Evolutionary conservation across 2,888 invertebrate genomes (phyloP).

Genomic region (Chymomyza amoena): DNA sequence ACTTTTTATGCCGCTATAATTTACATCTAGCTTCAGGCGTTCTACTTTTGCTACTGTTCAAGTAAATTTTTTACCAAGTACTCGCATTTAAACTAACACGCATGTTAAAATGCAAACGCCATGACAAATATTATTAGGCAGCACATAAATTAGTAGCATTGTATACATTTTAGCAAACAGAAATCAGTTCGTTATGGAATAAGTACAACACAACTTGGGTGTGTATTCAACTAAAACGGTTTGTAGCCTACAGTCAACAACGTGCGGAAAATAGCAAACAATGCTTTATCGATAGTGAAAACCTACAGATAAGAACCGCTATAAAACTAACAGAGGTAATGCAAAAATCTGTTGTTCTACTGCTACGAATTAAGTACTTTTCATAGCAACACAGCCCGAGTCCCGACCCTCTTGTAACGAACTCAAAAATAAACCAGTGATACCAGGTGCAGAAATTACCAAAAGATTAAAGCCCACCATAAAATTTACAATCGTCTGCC

Average conservation of each 20-base stretch:
- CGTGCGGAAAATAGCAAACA: conserved; percentile 4
- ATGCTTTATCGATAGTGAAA: conserved; percentile 37
- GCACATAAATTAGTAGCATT: background rate
- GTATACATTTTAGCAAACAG: conserved; percentile 5
- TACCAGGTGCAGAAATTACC: conserved; percentile 21
- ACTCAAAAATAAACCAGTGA: too few species aligned
- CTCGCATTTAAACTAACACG: conserved; percentile 30
- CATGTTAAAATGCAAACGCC: conserved; percentile 41
- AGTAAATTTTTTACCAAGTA: background rate
- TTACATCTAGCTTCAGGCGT: background rate
- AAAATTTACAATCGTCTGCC: conserved; percentile 1
- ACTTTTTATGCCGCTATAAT: background rate
- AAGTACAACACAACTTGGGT: background rate
- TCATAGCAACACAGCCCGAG: too few species aligned
- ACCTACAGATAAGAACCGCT: conserved; percentile 36
- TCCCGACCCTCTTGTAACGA: too few species aligned
- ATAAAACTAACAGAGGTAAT: conserved; percentile 11
- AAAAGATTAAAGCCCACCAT: conserved; percentile 40
- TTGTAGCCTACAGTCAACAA: background rate
- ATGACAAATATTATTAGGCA: conserved; percentile 21
- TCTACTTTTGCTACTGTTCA: background rate
- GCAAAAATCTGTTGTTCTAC: conserved; percentile 11
- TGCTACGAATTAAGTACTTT: conserved; percentile 13
- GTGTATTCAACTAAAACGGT: background rate
- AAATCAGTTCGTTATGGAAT: conserved; percentile 21